Conservation (phyloP, 1,140 invertebrate species). For the Camponotus pennsylvanicus region DNA sequence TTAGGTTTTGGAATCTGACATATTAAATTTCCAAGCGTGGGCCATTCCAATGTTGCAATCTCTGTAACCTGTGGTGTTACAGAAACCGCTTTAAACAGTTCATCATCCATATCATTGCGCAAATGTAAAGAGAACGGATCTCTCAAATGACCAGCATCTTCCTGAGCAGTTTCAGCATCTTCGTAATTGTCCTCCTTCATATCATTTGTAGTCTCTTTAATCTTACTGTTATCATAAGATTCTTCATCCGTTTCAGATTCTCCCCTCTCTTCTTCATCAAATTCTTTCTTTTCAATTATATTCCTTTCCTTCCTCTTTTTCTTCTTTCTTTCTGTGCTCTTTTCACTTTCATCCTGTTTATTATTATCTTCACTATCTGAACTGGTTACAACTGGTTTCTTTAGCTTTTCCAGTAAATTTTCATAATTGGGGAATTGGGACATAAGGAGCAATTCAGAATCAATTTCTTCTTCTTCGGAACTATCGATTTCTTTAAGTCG, state of each 20-base stretch:
- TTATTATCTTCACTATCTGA: constrained; percentile 75
- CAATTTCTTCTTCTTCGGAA: constrained; percentile 84
- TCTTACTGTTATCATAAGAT: constrained; percentile 59
- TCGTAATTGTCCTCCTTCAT: constrained; percentile 78
- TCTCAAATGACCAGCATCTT: constrained; percentile 82
- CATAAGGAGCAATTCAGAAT: constrained; percentile 87
- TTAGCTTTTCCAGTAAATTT: constrained; percentile 58
- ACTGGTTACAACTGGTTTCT: constrained; percentile 55
- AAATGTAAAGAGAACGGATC: constrained; percentile 90
- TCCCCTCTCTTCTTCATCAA: constrained; percentile 61
- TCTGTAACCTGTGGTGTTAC: constrained; percentile 81
- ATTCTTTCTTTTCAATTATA: constrained; percentile 50
- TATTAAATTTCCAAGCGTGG: constrained; percentile 87
- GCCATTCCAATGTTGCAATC: constrained; percentile 86
- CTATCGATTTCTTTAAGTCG: constrained; percentile 67
- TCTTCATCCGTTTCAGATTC: constrained; percentile 74
- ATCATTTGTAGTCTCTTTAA: constrained; percentile 70
- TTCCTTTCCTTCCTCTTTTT: constrained; percentile 51
- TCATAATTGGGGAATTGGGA: constrained; percentile 85
- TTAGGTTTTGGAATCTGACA: constrained; percentile 87
- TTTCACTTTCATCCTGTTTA: constrained; percentile 61
- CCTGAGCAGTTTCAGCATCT: constrained; percentile 78
- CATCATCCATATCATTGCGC: constrained; percentile 88
- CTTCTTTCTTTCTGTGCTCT: constrained; percentile 12
- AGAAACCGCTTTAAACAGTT: constrained; percentile 87